These are phyloP conservation scores for Tylochromis polylepis DNA, from an alignment of 2,113 vertebrate species.

Conservation along the genomic window DNA sequence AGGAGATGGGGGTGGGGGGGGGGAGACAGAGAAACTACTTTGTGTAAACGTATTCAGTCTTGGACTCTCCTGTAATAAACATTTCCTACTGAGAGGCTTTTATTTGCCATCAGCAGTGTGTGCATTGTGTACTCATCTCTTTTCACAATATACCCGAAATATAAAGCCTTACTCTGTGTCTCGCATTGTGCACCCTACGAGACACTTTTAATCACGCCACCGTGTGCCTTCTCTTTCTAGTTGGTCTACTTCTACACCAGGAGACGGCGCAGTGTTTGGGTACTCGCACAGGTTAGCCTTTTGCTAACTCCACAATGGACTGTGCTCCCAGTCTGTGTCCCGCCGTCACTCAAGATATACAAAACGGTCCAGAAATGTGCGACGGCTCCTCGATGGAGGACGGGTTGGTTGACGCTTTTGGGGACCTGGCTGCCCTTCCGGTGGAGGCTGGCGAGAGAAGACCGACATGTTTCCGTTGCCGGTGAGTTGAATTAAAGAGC, in stretches of 20 bases:
- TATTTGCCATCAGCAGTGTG: neutral
- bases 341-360: neutral
- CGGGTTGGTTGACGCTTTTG: slow-evolving; percentile 58
- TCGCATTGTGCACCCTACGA: neutral
- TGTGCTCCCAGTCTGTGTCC: neutral
- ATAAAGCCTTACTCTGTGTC: neutral
- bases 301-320: slow-evolving; percentile 46
- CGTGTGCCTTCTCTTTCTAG: neutral
- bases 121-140: neutral
- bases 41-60: neutral
- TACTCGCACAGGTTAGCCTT: neutral
- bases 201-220: neutral
- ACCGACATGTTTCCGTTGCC: slow-evolving; percentile 84
- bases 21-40: neutral
- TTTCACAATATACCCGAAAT: neutral
- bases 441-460: slow-evolving; percentile 79
- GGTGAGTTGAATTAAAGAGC: slow-evolving; percentile 68
- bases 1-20: neutral
- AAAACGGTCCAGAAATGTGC: neutral
- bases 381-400: slow-evolving; percentile 32
- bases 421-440: slow-evolving; percentile 78
- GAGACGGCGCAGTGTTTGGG: neutral
- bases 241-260: neutral
- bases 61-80: neutral
- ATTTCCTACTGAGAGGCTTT: neutral